These are phyloP conservation scores for Eupithecia pulchellata DNA, from an alignment of 2,888 invertebrate genomes.

Conservation along the genomic window DNA sequence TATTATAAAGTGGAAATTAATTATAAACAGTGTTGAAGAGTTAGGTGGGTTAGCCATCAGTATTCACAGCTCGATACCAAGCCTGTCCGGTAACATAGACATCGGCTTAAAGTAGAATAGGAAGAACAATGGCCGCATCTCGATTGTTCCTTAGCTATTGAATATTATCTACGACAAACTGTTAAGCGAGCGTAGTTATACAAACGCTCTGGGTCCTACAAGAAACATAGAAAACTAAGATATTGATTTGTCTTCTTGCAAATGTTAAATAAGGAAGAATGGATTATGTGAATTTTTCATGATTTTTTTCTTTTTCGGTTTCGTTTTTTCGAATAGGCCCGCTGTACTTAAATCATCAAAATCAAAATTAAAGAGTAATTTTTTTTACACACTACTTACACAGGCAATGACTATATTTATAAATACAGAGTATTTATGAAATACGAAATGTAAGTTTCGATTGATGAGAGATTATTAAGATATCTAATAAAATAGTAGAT, in stretches of 20 bases:
- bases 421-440: too few relatives aligned
- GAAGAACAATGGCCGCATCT: slow-evolving; percentile 17
- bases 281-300: too few relatives aligned
- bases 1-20: too few relatives aligned
- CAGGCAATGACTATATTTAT: not conserved
- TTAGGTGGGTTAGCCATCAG: not conserved
- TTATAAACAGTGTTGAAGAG: not conserved
- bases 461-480: not conserved
- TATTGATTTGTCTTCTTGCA: too few relatives aligned
- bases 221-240: too few relatives aligned
- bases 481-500: not conserved
- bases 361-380: too few relatives aligned
- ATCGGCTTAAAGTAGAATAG: slow-evolving; percentile 13
- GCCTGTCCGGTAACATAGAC: slow-evolving; percentile 20
- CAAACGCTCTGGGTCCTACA: not conserved
- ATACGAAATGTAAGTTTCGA: not conserved
- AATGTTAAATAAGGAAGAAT: too few relatives aligned
- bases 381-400: not conserved
- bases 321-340: too few relatives aligned
- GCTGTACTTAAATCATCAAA: too few relatives aligned
- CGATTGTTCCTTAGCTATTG: not conserved
- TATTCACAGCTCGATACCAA: slow-evolving; percentile 24
- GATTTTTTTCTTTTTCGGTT: too few relatives aligned
- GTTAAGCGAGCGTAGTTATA: not conserved
- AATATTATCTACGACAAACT: not conserved